These are phyloP conservation scores for Cryptus viduatorius DNA, from an alignment of 2,888 invertebrate species.

Conservation along the genomic window DNA sequence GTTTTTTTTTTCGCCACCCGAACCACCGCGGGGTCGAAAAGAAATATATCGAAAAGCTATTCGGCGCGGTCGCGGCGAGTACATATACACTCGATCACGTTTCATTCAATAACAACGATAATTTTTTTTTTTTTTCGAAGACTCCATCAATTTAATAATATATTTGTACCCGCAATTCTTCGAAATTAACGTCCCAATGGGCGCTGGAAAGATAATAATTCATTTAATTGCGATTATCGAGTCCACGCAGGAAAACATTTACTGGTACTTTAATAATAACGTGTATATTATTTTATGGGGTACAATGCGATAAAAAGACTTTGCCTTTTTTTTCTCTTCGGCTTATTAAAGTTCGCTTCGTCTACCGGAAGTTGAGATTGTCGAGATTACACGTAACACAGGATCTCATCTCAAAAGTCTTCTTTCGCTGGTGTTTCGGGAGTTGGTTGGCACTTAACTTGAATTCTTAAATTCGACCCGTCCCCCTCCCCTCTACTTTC, in stretches of 20 bases:
- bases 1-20: constrained; percentile 27
- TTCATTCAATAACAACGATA: constrained; percentile 7
- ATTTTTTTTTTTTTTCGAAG: neutral
- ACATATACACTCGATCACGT: constrained; percentile 8
- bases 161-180: neutral
- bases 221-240: neutral
- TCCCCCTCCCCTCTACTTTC: neutral
- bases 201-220: neutral
- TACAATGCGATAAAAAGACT: no score
- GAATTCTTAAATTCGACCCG: constrained; percentile 73
- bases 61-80: neutral
- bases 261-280: no score
- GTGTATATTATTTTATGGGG: no score
- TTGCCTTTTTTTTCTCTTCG: no score
- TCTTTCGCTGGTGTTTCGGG: constrained; percentile 30
- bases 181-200: neutral
- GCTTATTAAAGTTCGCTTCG: constrained; percentile 15
- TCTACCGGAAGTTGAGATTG: constrained; percentile 13
- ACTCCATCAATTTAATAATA: neutral
- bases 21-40: neutral
- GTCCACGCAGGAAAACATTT: no score
- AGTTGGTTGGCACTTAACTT: constrained; percentile 62
- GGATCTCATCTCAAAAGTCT: constrained; percentile 46
- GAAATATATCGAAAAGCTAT: constrained; percentile 30
- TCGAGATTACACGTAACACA: constrained; percentile 24